Conservation (phyloP, 2,888 invertebrate genomes). For the Carcina quercana region DNA sequence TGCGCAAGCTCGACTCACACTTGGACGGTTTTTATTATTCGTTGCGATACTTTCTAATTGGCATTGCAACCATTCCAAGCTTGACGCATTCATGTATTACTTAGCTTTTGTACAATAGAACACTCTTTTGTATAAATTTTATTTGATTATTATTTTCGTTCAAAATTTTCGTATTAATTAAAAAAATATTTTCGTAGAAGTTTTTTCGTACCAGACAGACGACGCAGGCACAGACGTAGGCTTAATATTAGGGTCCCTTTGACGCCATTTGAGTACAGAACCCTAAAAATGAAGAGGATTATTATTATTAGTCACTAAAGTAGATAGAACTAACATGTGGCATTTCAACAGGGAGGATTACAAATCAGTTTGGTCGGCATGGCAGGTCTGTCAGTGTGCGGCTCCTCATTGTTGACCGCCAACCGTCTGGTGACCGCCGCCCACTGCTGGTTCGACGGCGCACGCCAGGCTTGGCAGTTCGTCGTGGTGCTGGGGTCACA, state of each 20-base stretch:
- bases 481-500: constrained; percentile 28
- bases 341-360: constrained; percentile 23
- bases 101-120: neutral
- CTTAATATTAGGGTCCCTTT: neutral
- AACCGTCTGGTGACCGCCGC: constrained; percentile 31
- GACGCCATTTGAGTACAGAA: too few relatives aligned
- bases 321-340: neutral
- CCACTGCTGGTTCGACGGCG: constrained; percentile 33
- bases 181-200: neutral
- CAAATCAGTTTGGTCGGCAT: constrained; percentile 17
- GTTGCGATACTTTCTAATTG: neutral
- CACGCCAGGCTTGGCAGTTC: constrained; percentile 24
- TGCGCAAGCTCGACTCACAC: neutral
- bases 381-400: constrained; percentile 23
- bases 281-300: too few relatives aligned
- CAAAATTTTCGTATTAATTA: too few relatives aligned
- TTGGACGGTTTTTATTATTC: neutral
- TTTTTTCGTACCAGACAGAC: too few relatives aligned
- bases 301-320: neutral
- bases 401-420: constrained; percentile 24
- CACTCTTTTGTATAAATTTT: neutral
- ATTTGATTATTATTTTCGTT: too few relatives aligned
- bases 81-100: neutral
- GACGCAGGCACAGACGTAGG: neutral
- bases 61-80: neutral